Conservation (phyloP, 2,888 invertebrate species). For the Omphaloscelis lunosa region DNA sequence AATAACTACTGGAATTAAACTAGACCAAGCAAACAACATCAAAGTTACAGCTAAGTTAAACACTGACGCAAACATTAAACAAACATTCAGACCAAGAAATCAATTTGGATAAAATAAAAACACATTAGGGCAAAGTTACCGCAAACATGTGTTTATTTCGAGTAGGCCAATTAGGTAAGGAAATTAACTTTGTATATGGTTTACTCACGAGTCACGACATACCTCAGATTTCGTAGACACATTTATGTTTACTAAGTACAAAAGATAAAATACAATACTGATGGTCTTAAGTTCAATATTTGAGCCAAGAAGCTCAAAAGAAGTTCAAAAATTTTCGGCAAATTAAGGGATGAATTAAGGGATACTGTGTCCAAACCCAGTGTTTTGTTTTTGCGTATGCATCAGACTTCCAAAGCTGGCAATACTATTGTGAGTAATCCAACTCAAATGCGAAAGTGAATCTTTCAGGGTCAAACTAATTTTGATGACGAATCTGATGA, state of each 20-base stretch:
- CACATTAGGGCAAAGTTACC: slow-evolving; percentile 40
- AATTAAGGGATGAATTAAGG: not conserved
- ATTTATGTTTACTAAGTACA: slow-evolving; percentile 27
- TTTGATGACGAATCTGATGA: slow-evolving; percentile 48
- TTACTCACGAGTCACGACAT: slow-evolving; percentile 46
- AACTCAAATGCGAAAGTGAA: slow-evolving; percentile 39
- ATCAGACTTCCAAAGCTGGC: not conserved
- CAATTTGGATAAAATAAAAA: slow-evolving; percentile 42
- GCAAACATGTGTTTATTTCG: slow-evolving; percentile 59
- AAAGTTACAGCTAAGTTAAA: not conserved
- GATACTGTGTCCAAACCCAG: not conserved
- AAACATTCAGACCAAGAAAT: slow-evolving; percentile 60
- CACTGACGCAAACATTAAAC: slow-evolving; percentile 37
- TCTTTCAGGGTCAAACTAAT: slow-evolving; percentile 41
- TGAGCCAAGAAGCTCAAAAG: not conserved
- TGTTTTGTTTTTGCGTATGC: not conserved
- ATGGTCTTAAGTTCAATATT: not conserved
- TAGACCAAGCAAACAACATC: too few species aligned
- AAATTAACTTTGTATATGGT: slow-evolving; percentile 32
- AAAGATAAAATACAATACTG: not conserved
- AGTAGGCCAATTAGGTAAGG: slow-evolving; percentile 51
- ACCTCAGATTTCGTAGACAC: slow-evolving; percentile 18
- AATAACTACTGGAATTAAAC: too few species aligned
- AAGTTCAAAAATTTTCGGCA: not conserved
- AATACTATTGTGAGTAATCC: slow-evolving; percentile 29